These are phyloP conservation scores for Tigriopus californicus DNA, from an alignment of 2,888 invertebrate species.

Conservation along the genomic window DNA sequence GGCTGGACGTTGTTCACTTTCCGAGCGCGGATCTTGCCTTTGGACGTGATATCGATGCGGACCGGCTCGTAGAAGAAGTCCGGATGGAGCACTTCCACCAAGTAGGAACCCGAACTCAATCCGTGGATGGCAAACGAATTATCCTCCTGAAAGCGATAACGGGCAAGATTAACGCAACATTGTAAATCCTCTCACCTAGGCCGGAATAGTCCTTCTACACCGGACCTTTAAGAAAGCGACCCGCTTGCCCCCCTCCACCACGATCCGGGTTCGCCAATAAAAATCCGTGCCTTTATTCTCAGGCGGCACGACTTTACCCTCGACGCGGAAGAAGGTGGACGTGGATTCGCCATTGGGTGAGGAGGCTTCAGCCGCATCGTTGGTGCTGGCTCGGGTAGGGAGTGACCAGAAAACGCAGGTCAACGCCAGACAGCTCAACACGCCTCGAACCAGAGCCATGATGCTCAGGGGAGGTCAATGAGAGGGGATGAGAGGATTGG, in stretches of 20 bases:
- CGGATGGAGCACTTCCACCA: constrained; percentile 76
- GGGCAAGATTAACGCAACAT: not conserved
- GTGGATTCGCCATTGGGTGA: too few species aligned
- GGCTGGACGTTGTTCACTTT: constrained; percentile 87
- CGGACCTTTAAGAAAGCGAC: constrained; percentile 1
- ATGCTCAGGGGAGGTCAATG: too few species aligned
- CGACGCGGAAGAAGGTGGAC: not conserved
- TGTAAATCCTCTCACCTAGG: not conserved
- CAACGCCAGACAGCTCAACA: too few species aligned
- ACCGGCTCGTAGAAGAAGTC: constrained; percentile 82
- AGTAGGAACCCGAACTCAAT: constrained; percentile 75
- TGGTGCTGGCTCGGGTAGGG: too few species aligned
- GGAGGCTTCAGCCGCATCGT: too few species aligned
- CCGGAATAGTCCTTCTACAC: not conserved
- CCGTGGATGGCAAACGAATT: constrained; percentile 75
- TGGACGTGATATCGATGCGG: constrained; percentile 88
- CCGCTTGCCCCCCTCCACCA: constrained; percentile 13
- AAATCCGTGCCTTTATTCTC: not conserved
- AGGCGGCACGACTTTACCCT: constrained; percentile 12
- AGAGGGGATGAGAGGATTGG: too few species aligned
- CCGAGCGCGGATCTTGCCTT: constrained; percentile 86
- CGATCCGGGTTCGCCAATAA: not conserved
- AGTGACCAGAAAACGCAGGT: too few species aligned
- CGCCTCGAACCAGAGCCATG: too few species aligned
- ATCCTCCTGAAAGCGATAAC: constrained; percentile 33